phyloP scores from a whole-genome alignment of 1,140 invertebrate genomes.

The Brachionus plicatilis region DNA sequence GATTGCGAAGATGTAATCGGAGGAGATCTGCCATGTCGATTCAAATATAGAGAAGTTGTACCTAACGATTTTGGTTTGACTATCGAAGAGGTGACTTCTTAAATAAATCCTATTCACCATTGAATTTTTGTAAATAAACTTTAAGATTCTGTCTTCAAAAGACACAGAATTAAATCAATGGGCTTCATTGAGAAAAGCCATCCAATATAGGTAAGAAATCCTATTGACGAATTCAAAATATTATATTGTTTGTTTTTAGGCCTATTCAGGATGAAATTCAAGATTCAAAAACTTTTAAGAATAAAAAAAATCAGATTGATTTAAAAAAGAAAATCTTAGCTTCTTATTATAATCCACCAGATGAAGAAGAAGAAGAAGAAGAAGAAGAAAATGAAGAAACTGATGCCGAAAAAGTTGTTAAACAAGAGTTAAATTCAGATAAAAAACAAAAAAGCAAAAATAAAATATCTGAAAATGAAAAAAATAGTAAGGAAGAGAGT shows the following conservation, averaged over 20 bases:
- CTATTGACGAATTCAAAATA: neutral
- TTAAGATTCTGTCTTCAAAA: constrained; percentile 77
- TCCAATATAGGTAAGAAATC: constrained; percentile 61
- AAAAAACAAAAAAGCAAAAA: constrained; percentile 39
- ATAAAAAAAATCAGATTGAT: constrained; percentile 32
- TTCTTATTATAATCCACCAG: constrained; percentile 20
- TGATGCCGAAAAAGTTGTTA: neutral
- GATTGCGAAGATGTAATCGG: constrained; percentile 91
- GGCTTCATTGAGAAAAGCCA: constrained; percentile 83
- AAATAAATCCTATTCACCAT: neutral
- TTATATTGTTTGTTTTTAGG: neutral
- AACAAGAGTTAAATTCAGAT: constrained; percentile 42
- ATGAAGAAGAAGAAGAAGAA: constrained; percentile 44
- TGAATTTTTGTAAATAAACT: constrained; percentile 42
- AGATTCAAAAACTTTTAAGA: constrained; percentile 5
- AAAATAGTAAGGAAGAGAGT: neutral
- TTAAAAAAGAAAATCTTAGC: neutral
- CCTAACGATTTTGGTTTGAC: constrained; percentile 81
- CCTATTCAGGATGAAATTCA: neutral
- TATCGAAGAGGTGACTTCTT: constrained; percentile 67
- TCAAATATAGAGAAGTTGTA: constrained; percentile 70
- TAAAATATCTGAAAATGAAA: neutral
- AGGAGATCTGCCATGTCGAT: constrained; percentile 75
- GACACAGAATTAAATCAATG: constrained; percentile 89
- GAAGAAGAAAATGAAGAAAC: neutral